These are phyloP conservation scores for Zelleria hepariella DNA, from an alignment of 2,888 invertebrate species.

Conservation along the genomic window DNA sequence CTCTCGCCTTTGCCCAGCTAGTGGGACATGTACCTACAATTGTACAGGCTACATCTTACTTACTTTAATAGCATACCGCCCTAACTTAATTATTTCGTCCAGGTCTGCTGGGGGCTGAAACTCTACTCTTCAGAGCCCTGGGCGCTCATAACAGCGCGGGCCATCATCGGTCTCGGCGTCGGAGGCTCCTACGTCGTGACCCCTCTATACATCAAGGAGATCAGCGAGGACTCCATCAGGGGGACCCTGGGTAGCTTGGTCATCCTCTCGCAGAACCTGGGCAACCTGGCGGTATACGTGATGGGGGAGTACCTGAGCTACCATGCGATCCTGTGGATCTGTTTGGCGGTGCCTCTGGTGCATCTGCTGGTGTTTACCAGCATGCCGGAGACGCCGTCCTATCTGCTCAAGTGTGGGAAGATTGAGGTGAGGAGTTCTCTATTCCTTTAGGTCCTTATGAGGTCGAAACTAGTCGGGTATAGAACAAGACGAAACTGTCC, in stretches of 20 bases:
- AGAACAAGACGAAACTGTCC: too few species aligned
- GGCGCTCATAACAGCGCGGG: conserved; percentile 57
- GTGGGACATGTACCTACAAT: too few species aligned
- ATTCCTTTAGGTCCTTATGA: neutral
- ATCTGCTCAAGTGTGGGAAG: conserved; percentile 51
- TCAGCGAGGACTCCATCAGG: conserved; percentile 56
- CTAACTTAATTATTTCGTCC: conserved; percentile 7
- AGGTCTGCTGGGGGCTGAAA: conserved; percentile 56
- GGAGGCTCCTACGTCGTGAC: conserved; percentile 61
- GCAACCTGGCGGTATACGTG: conserved; percentile 50
- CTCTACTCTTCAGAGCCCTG: conserved; percentile 55
- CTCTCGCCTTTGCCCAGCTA: too few species aligned
- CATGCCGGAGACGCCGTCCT: conserved; percentile 64
- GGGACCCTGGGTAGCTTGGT: conserved; percentile 56
- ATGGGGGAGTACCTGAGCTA: conserved; percentile 59
- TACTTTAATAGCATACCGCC: too few species aligned
- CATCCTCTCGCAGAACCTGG: conserved; percentile 54
- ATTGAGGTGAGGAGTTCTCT: conserved; percentile 40
- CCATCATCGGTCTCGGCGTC: conserved; percentile 51
- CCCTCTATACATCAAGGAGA: conserved; percentile 60
- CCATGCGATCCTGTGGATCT: conserved; percentile 50
- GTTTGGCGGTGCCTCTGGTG: conserved; percentile 47
- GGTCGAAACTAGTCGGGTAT: too few species aligned
- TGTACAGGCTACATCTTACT: too few species aligned
- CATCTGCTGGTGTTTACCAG: conserved; percentile 49